Base-by-base conservation (phyloP, 2,113 vertebrate genomes). In the Canis aureus region DNA sequence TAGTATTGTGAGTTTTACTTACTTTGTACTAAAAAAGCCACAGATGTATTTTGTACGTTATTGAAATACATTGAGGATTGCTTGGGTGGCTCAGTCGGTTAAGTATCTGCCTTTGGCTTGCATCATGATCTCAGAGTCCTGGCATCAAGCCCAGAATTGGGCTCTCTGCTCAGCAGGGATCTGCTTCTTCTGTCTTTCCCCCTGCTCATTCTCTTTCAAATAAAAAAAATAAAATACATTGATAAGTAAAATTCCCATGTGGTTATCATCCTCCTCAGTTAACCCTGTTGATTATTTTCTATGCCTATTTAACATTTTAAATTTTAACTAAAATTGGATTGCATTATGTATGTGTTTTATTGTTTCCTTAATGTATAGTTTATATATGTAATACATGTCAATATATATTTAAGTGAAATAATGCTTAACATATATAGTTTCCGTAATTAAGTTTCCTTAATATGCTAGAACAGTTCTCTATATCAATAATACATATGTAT, bases 311-410 rank as follows among this genome's bases (percentile, higher is more conserved):
- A 71, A n/a, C 57, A 80, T 91, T 89, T 94, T 74, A 57, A 59
- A 57, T 82, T 94, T 74, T 84, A 85, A 35, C 49, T 62, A 69
- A 96, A 93, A 43, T 94, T 57, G n/a, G 17, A 23, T 81, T 3
- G 59, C 53, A 53, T 57, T 43, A 5, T 59, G 17, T 62, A 62
- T 71, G 12, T 38, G 9, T 80, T 94, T 96, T 25, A 20, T 57
- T 35, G 16, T 74, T 49, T 32, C 25, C 27, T 80, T 71, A 91
- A 38, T 76, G 15, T 38, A 32, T 73, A 73, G 71, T 73, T 73
- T 22, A 23, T 73, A 73, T 43, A 22, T 73, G 20, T 43, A 73
- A 23, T 71, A 22, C 7, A 23, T 73, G 22, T 73, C 43, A 43
- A 73, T 43, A 43, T 66, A 66, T 38, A 23, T 43, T 73, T 43